Percentiles rank a stretch among this genome's conserved stretches.
These are phyloP conservation scores for Arion vulgaris DNA, from an alignment of 1,140 invertebrate genomes.

Conservation along the genomic window DNA sequence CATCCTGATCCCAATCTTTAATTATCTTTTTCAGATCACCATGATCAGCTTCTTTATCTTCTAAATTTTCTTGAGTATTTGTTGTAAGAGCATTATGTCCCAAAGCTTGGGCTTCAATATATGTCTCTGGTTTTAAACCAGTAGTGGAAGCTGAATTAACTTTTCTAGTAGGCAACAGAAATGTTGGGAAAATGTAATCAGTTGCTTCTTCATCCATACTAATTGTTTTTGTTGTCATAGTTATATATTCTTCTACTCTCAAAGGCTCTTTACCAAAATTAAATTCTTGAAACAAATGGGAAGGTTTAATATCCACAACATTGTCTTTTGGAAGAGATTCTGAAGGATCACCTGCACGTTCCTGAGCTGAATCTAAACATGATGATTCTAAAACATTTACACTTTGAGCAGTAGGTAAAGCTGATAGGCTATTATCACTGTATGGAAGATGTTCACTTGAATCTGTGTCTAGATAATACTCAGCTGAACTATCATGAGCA, in stretches of 20 bases:
- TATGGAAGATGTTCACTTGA: neutral
- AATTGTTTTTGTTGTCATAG: neutral
- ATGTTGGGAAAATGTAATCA: neutral
- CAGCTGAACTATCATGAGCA: neutral
- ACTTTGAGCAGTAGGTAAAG: neutral
- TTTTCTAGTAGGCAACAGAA: neutral
- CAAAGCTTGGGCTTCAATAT: neutral
- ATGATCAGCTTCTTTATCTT: neutral
- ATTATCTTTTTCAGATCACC: neutral
- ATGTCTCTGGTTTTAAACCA: neutral
- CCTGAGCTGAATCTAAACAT: neutral
- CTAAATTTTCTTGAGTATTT: neutral
- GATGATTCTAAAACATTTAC: neutral
- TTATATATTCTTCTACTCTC: conserved; percentile 2
- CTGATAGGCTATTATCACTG: neutral
- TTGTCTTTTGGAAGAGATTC: neutral
- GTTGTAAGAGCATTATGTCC: neutral
- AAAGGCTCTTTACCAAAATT: neutral
- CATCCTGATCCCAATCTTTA: neutral
- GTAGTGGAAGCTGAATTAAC: neutral
- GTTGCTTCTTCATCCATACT: neutral
- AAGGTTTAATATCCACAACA: neutral
- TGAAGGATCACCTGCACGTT: neutral
- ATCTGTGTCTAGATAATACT: neutral
- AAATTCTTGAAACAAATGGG: neutral